Evolutionary conservation across 1,140 invertebrate genomes (phyloP), one percentile per base, ranked within the genome.

Genomic region (Papilio machaon): DNA sequence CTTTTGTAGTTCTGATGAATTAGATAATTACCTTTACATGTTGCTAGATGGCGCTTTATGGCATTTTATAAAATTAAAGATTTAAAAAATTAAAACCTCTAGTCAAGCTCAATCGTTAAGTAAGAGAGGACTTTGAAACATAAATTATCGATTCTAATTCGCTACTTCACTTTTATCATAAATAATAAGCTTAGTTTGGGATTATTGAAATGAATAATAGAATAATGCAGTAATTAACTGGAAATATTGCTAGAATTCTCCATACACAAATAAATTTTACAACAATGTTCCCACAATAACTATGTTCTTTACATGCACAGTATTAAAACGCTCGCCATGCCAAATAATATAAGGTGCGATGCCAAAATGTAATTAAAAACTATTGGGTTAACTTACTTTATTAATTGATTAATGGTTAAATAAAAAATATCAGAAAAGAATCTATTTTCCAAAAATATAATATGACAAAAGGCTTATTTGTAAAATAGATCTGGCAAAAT

Each of bases 341-440:
- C 64, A 70, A 70, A 35, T 70, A 70, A 70, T 13, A 15, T 70
- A 70, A 2, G 13, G 35, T 13, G 64, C 11, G 64, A 35, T 70
- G 64, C 64, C 64, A 70, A 70, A 35, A 70, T 70, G 64, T 70
- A 35, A 70, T 70, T 70, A 70, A 70, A 67, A 70, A 38, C 64
- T 15, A 2, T 70, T 35, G 19, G 9, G 19, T 15, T 3, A 15
- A 67, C 35, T 9, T 35, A 30, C 35, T 35, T 30, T 35, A 67
- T 35, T 23, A 67, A 9, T 60, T 19, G 10, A 19, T 23, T 23
- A 10, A 60, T 60, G 23, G n/a, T 19, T 0, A 30, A 64, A 67
- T 67, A 67, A 30, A 35, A 30, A 30, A 30, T n/a, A n/a, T 30
- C 23, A 30, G 23, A 30, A 30, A 30, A 30, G 23, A 30, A 30